phyloP scores from a whole-genome alignment of 2,888 invertebrate species.

The Dasypolia templi region DNA sequence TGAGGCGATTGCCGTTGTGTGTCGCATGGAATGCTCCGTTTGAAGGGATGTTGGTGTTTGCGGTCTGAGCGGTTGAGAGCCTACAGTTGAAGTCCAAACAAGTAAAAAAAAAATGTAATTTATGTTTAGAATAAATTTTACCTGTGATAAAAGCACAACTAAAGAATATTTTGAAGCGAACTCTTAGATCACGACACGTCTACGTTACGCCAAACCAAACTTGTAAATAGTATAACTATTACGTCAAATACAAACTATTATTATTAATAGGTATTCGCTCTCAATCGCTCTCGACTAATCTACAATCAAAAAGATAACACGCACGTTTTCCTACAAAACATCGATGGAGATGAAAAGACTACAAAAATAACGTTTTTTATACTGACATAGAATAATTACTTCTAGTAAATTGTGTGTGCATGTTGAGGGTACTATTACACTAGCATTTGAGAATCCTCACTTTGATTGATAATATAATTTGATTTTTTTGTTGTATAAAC shows the following conservation, averaged over 20 bases:
- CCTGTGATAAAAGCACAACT: slow-evolving; percentile 9
- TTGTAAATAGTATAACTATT: not conserved
- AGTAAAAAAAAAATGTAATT: not conserved
- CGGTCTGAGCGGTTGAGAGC: slow-evolving; percentile 57
- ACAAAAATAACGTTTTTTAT: slow-evolving; percentile 43
- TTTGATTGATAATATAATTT: too few relatives aligned
- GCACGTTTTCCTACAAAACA: slow-evolving; percentile 65
- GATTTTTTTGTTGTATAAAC: not conserved
- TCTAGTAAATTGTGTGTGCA: slow-evolving; percentile 54
- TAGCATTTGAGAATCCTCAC: slow-evolving; percentile 2
- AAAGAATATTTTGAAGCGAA: not conserved
- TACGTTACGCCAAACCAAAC: not conserved
- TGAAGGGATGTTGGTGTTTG: slow-evolving; percentile 44
- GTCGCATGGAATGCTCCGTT: slow-evolving; percentile 78
- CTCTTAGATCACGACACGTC: not conserved
- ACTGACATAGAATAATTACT: slow-evolving; percentile 34
- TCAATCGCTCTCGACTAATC: slow-evolving; percentile 45
- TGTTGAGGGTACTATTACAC: slow-evolving; percentile 34
- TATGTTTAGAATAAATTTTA: too few relatives aligned
- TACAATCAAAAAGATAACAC: slow-evolving; percentile 59
- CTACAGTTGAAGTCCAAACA: not conserved
- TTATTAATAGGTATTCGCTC: slow-evolving; percentile 16
- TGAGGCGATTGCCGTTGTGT: slow-evolving; percentile 82
- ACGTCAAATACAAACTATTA: not conserved
- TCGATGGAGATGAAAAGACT: slow-evolving; percentile 49